Evolutionary conservation across 2,797 vertebrate genomes (phyloP), one percentile per base, ranked within the genome.

Genomic region (Odontamblyopus lacepedii): DNA sequence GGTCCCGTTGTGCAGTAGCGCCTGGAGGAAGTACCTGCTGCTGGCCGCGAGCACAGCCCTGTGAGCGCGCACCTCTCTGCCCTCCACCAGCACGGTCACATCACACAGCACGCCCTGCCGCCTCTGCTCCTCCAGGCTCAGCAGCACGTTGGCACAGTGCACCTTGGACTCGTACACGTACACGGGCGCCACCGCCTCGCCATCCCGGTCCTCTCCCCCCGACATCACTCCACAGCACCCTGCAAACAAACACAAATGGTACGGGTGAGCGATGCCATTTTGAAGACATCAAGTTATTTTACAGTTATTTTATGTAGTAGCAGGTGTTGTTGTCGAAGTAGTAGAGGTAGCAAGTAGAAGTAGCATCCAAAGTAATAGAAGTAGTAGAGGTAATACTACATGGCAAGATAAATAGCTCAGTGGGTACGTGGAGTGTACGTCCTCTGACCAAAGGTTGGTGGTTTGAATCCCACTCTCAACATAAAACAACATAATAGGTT

Each of bases 81-180:
- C 96, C 82, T 97, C 96, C 91, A 97, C 97, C 66, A 96, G 90
- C 79, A 98, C 84, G 0, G 96, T 97, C 88, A 98, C 95, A 76
- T 98, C 97, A 80, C 97, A 98, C 88, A 98, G 95, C 93, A 98
- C 94, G 88, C 95, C 96, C 92, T 95, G 96, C 88, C 93, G 95
- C 83, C 96, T 95, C 91, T 98, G 97, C 93, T 97, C 96, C 93
- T 98, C 96, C 93, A 98, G 95, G 93, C 95, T 95, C 94, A 97
- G 91, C 92, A 98, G 95, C 94, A 98, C 96, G 85, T 97, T 97
- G 93, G 96, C 91, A 91, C 96, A 97, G 93, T 98, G 97, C 87
- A 97, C 96, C 76, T 96, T 97, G 88, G 96, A 98, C 94, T 98
- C 97, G 90, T 97, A 98, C 89, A 98, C 96, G 79, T 97, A 98